Base-by-base conservation (phyloP, 2,797 vertebrate species). In the Phylloscopus collybita region DNA sequence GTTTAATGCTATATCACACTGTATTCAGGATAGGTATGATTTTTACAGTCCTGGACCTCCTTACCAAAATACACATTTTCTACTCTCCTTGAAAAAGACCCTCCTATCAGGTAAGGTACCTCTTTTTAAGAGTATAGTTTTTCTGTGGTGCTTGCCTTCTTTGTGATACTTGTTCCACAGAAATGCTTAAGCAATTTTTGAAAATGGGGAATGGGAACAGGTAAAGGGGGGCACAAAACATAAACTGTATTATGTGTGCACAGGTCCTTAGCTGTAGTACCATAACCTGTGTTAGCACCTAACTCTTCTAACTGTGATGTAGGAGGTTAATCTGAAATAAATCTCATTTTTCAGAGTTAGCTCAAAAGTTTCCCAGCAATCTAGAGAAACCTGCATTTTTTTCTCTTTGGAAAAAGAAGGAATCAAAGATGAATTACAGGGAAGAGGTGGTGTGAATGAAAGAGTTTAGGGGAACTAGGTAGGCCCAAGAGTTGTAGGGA, bases 1-100 rank as follows among this genome's bases (percentile, higher is more conserved):
- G 83, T 95, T 93, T 83, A 94, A 93, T 96, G 89, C 60, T 80
- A 20, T 60, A 4, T 91, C 87, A 93, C 72, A 42, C 88, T 94
- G 81, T 91, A 59, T 78, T 70, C 67, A 92, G 59, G 70, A 60
- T 64, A 93, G 73, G 44, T 89, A 62, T 75, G 70, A 76, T 84
- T 57, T 40, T 83, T 88, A 53, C 11, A 38, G 16, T 84, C 62
- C 87, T 76, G 12, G 70, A 59, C 61, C 72, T 92, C 73, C 14
- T 67, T 95, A 13, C 4, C 6, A 54, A 84, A 92, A 89, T 70
- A 50, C 62, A 91, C 40, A 22, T 53, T 86, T 95, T 80, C 44
- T 22, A n/a, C 18, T 72, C 42, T 64, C 30, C 40, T 45, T 8
- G 17, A 44, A 61, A 50, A 50, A 51, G 22, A 0, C 3, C 1